Evolutionary conservation across 2,888 invertebrate genomes (phyloP).

Genomic region (Callinectes sapidus): DNA sequence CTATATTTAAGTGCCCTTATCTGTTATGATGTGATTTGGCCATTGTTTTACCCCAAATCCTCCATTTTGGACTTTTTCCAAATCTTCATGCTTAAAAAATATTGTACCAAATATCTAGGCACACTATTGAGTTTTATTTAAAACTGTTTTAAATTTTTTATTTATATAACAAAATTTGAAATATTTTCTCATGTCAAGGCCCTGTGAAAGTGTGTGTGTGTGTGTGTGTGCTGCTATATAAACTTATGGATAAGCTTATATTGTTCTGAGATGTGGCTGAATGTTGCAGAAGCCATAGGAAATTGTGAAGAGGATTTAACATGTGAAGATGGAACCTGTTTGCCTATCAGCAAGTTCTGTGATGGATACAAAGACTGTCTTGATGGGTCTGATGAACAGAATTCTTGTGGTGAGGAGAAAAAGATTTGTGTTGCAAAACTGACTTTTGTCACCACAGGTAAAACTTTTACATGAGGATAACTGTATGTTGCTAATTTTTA

Average conservation of each 20-base stretch:
- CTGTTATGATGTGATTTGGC: no score
- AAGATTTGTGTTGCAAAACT: neutral
- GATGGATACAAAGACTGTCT: neutral
- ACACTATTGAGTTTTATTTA: no score
- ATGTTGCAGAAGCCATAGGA: neutral
- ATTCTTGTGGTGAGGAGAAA: conserved; percentile 1
- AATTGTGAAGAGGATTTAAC: neutral
- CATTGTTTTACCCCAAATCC: no score
- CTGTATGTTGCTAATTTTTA: no score
- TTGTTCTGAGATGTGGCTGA: neutral
- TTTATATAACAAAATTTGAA: no score
- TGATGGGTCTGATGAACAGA: conserved; percentile 8
- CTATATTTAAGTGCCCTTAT: no score
- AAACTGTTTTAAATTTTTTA: no score
- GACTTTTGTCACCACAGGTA: neutral
- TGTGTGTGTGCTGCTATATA: neutral
- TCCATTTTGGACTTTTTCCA: no score
- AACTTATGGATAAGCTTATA: neutral
- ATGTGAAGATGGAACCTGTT: conserved; percentile 12
- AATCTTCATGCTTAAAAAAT: no score
- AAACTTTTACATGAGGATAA: neutral
- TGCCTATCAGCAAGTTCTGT: neutral
- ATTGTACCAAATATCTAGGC: no score
- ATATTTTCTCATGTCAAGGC: no score
- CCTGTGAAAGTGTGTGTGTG: no score